Conservation (phyloP, 2,888 invertebrate species). For the Iphiclides podalirius region DNA sequence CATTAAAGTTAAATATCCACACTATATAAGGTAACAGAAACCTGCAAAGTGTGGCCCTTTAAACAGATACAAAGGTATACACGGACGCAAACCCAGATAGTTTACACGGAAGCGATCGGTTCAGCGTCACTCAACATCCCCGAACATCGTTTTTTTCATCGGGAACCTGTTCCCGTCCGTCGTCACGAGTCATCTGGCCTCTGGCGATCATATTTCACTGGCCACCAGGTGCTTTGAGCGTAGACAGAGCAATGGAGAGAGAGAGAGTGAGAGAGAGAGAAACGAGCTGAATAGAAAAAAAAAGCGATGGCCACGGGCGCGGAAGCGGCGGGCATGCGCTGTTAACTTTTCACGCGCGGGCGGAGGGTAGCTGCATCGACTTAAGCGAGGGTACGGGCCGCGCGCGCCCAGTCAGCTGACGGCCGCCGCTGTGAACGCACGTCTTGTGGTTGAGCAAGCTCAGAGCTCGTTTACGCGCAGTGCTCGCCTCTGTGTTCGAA, state of each 20-base stretch:
- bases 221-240: conserved; percentile 38
- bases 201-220: conserved; percentile 38
- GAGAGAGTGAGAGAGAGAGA: conserved; percentile 20
- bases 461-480: conserved; percentile 31
- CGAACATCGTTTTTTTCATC: conserved; percentile 6
- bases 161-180: conserved; percentile 35
- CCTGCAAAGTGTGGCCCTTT: no score
- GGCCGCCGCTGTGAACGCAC: conserved; percentile 51
- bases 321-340: conserved; percentile 66
- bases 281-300: conserved; percentile 39
- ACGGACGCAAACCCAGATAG: no score
- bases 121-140: conserved; percentile 25
- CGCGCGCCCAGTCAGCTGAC: conserved; percentile 79
- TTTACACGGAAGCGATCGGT: conserved; percentile 22
- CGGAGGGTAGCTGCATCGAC: conserved; percentile 75
- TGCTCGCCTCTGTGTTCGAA: conserved; percentile 35
- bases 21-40: no score
- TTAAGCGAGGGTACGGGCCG: conserved; percentile 66
- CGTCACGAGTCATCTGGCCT: conserved; percentile 40
- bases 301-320: conserved; percentile 39
- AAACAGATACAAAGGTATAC: no score
- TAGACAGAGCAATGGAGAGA: conserved; percentile 24
- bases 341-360: conserved; percentile 59
- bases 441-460: conserved; percentile 26
- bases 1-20: no score